phyloP scores from a whole-genome alignment of 2,888 invertebrate genomes.

The Dusona sp. region DNA sequence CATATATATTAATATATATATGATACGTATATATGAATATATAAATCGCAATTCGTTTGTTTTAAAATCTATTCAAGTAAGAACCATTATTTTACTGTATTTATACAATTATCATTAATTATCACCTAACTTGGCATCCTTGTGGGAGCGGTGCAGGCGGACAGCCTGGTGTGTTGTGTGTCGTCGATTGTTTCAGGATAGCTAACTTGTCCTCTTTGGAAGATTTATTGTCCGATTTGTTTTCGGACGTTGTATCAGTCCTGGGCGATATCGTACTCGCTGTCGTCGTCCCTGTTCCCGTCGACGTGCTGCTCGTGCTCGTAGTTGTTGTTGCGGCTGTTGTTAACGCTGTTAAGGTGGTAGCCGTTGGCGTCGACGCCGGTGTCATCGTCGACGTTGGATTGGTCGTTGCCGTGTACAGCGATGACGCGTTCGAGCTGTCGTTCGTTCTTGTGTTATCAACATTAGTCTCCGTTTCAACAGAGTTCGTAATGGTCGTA shows the following conservation, averaged over 20 bases:
- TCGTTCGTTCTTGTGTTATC: constrained; percentile 24
- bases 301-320: constrained; percentile 58
- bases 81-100: constrained; percentile 77
- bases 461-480: constrained; percentile 39
- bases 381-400: constrained; percentile 36
- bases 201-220: constrained; percentile 74
- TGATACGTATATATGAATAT: constrained; percentile 61
- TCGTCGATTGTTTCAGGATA: constrained; percentile 71
- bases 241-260: constrained; percentile 71
- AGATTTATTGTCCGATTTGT: constrained; percentile 73
- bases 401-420: neutral
- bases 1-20: constrained; percentile 59
- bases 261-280: constrained; percentile 67
- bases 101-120: constrained; percentile 87
- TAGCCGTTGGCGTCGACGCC: constrained; percentile 35
- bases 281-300: constrained; percentile 70
- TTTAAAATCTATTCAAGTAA: constrained; percentile 71
- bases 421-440: constrained; percentile 13
- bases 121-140: constrained; percentile 96
- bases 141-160: constrained; percentile 89
- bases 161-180: constrained; percentile 80
- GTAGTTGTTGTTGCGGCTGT: constrained; percentile 11
- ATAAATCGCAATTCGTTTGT: constrained; percentile 68
- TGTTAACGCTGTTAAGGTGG: constrained; percentile 63
- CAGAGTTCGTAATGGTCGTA: constrained; percentile 61